Evolutionary conservation across 1,140 invertebrate species (phyloP).

Genomic region (Calliopsis andreniformis): DNA sequence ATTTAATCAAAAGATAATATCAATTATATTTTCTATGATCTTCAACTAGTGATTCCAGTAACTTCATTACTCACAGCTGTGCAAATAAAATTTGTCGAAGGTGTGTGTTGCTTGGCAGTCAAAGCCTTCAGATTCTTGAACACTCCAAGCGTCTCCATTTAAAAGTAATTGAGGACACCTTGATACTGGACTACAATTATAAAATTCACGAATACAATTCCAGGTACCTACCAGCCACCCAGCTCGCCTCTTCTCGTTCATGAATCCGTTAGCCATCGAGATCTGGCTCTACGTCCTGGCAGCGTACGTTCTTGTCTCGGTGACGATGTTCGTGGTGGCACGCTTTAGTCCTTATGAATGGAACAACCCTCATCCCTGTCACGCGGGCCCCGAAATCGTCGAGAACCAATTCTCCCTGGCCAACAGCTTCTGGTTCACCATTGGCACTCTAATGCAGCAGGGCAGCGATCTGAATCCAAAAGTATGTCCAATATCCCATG

Average conservation of each 20-base stretch:
- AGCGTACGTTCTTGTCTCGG: slow-evolving; percentile 89
- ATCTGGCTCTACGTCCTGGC: slow-evolving; percentile 91
- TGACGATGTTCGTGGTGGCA: slow-evolving; percentile 92
- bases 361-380: slow-evolving; percentile 89
- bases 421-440: slow-evolving; percentile 95
- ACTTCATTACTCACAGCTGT: no score
- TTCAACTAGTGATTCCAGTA: no score
- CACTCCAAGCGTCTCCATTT: no score
- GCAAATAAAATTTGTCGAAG: no score
- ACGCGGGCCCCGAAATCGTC: slow-evolving; percentile 82
- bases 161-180: no score
- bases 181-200: no score
- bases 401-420: slow-evolving; percentile 87
- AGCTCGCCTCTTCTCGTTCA: slow-evolving; percentile 92
- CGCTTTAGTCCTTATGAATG: slow-evolving; percentile 91
- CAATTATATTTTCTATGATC: no score
- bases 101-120: no score
- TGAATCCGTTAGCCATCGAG: slow-evolving; percentile 92
- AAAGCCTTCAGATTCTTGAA: no score
- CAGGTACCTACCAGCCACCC: slow-evolving; percentile 87
- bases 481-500: no score
- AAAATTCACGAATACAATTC: slow-evolving; percentile 13
- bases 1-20: no score
- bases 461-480: slow-evolving; percentile 94
- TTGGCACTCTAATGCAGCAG: slow-evolving; percentile 97